These are phyloP conservation scores for Pangasius djambal DNA, from an alignment of 2,797 vertebrate genomes.

Conservation along the genomic window DNA sequence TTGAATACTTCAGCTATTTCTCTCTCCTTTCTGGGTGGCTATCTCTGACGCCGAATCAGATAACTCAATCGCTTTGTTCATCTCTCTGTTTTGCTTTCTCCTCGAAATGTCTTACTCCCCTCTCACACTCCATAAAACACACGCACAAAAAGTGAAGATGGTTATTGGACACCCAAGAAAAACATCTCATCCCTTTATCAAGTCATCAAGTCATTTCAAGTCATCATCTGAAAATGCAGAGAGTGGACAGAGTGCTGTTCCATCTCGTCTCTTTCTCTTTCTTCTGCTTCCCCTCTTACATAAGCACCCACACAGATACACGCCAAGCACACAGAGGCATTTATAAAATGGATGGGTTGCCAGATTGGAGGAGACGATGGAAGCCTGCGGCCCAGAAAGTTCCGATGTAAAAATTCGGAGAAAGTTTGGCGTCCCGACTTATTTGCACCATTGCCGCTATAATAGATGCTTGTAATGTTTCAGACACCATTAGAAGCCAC, in stretches of 20 bases:
- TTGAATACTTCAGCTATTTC: background rate
- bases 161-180: constrained; percentile 44
- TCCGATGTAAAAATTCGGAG: constrained; percentile 43
- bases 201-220: constrained; percentile 31
- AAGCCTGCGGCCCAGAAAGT: constrained; percentile 45
- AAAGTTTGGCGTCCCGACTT: constrained; percentile 42
- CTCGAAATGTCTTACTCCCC: constrained; percentile 16
- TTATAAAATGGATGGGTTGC: constrained; percentile 40
- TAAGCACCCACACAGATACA: constrained; percentile 5
- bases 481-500: constrained; percentile 52
- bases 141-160: constrained; percentile 4
- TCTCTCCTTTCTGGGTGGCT: constrained; percentile 39
- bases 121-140: constrained; percentile 27
- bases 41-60: constrained; percentile 32
- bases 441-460: constrained; percentile 48
- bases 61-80: constrained; percentile 35
- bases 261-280: constrained; percentile 24
- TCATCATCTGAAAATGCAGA: constrained; percentile 44
- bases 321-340: constrained; percentile 18
- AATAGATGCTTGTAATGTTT: constrained; percentile 55
- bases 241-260: constrained; percentile 32
- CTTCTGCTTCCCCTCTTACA: constrained; percentile 21
- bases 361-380: constrained; percentile 56
- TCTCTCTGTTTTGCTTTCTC: constrained; percentile 42
- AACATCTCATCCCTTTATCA: constrained; percentile 46